phyloP scores from a whole-genome alignment of 2,888 invertebrate genomes.

The Drosophila lutescens region DNA sequence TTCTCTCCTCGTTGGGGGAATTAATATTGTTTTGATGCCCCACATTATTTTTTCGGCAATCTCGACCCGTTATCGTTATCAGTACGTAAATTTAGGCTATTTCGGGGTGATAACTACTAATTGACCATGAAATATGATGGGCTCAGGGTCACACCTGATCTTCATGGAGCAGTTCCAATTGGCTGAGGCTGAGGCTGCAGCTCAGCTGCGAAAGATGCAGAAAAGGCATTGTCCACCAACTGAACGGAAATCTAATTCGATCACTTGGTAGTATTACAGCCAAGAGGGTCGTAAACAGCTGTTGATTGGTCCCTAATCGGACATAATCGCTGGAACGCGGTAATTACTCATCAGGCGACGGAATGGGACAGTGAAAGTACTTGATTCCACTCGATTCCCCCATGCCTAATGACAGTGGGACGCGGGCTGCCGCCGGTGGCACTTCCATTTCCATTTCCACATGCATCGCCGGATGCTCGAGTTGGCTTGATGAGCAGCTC shows the following conservation, averaged over 20 bases:
- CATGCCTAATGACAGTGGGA: conserved; percentile 15
- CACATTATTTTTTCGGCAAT: conserved; percentile 27
- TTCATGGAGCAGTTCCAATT: conserved; percentile 7
- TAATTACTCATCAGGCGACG: conserved; percentile 21
- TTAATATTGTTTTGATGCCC: conserved; percentile 11
- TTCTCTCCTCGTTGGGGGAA: not conserved
- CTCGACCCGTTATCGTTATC: conserved; percentile 22
- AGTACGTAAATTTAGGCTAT: conserved; percentile 10
- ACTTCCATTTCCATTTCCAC: conserved; percentile 9
- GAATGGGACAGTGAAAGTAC: conserved; percentile 19
- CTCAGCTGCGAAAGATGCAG: conserved; percentile 8
- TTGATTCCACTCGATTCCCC: not conserved
- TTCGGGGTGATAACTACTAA: conserved; percentile 4
- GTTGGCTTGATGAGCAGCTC: conserved; percentile 36
- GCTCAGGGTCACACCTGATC: conserved; percentile 20
- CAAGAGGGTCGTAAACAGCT: conserved; percentile 17
- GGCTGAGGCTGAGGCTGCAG: conserved; percentile 21
- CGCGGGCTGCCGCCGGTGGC: conserved; percentile 19
- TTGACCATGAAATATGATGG: conserved; percentile 5
- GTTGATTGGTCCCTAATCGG: conserved; percentile 24
- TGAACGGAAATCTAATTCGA: conserved; percentile 15
- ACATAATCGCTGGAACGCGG: conserved; percentile 1
- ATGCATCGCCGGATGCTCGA: conserved; percentile 39
- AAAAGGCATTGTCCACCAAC: conserved; percentile 21
- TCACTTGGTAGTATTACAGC: conserved; percentile 1